A percentile compares a stretch with the other conserved stretches of the same genome.
Conservation (phyloP, 2,113 vertebrate species). For the Emydocephalus ijimae region DNA sequence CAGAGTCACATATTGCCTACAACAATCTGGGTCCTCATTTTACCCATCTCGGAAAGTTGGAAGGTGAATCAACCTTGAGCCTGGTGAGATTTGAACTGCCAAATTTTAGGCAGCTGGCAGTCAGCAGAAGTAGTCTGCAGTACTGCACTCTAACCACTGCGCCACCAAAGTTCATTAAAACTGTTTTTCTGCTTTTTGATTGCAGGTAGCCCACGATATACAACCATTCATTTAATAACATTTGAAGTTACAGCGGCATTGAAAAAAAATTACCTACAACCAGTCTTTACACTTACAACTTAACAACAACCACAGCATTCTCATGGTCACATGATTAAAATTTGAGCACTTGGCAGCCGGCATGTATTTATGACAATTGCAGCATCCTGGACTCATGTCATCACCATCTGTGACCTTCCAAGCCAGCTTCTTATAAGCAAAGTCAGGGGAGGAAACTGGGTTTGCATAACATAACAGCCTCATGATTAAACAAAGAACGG, state of each 20-base stretch:
- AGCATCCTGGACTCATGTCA: neutral
- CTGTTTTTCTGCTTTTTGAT: neutral
- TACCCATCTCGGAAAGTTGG: too few relatives aligned
- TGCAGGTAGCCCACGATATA: neutral
- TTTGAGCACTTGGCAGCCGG: neutral
- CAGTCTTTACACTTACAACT: neutral
- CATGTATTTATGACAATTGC: neutral
- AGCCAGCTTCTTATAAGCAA: neutral
- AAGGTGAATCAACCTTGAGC: too few relatives aligned
- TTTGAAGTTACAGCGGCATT: neutral
- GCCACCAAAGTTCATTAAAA: neutral
- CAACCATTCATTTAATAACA: neutral
- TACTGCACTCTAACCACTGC: too few relatives aligned
- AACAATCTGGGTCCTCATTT: too few relatives aligned
- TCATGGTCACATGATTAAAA: neutral
- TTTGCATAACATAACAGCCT: neutral
- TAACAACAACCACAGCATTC: neutral
- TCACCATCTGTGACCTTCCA: neutral
- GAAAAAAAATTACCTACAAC: neutral
- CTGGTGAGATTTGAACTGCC: too few relatives aligned
- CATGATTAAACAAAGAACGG: too few relatives aligned
- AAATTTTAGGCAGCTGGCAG: too few relatives aligned
- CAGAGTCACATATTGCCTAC: too few relatives aligned
- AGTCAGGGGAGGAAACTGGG: neutral
- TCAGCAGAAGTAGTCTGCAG: too few relatives aligned